Percentiles rank a stretch among this genome's conserved stretches.
phyloP scores from a whole-genome alignment of 2,888 invertebrate species.

The Hydrotaea cyrtoneurina region DNA sequence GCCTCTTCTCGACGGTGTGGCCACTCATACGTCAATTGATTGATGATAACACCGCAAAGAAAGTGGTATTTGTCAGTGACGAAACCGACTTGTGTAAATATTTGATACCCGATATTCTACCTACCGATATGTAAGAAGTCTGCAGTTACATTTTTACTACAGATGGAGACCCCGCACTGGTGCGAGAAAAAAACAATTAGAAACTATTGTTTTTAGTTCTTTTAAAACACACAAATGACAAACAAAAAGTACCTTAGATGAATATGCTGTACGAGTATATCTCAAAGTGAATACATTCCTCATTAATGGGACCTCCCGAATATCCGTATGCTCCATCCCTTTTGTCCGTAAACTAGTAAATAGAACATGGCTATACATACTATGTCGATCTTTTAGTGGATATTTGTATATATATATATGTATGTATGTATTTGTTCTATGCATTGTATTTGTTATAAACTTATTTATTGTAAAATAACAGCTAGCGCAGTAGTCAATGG shows the following conservation, averaged over 20 bases:
- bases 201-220: slow-evolving; percentile 6
- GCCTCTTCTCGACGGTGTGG: slow-evolving; percentile 90
- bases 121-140: slow-evolving; percentile 83
- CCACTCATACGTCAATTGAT: slow-evolving; percentile 88
- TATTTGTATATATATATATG: slow-evolving; percentile 15
- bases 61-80: slow-evolving; percentile 87
- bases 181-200: neutral
- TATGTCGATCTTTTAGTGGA: slow-evolving; percentile 2
- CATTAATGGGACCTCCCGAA: neutral
- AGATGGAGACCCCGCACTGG: too few species aligned
- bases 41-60: slow-evolving; percentile 89
- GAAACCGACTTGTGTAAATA: slow-evolving; percentile 88
- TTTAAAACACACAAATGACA: neutral
- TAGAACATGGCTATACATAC: neutral
- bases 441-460: neutral
- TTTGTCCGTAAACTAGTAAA: neutral
- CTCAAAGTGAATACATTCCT: neutral
- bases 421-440: slow-evolving; percentile 4
- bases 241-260: slow-evolving; percentile 14
- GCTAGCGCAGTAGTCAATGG: neutral
- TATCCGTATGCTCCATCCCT: neutral
- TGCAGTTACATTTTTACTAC: too few species aligned
- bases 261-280: neutral
- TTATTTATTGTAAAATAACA: neutral
- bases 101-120: slow-evolving; percentile 89